Base-by-base conservation (phyloP, 2,888 invertebrate genomes). In the Drosophila barbarae region DNA sequence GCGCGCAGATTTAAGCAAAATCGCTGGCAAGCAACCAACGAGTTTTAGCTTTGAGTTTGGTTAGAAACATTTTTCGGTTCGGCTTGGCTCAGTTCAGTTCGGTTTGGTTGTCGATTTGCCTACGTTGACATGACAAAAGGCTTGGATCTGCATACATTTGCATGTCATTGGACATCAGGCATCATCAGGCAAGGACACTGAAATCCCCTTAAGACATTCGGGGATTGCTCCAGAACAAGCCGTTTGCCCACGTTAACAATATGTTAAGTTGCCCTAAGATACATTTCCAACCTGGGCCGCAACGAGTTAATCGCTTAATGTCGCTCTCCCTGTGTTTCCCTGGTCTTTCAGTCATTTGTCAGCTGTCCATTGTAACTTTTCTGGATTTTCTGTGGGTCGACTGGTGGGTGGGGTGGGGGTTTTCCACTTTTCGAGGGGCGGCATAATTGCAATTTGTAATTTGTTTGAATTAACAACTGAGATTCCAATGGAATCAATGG, bases 141-240 rank as follows among this genome's bases (percentile, higher is more conserved):
- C 87, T 81, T 83, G 84, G 79, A 87, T 87, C 87, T 87, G 87
- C 87, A 87, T 87, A 87, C 68, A 87, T 87, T 87, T 86, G 87
- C 87, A 87, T 87, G 84, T 75, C 74, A 82, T 85, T 87, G 82
- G 75, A 53, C 66, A 58, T 34, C 50, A 68, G 60, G 58, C 67
- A 77, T 74, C 84, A 77, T 84, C 78, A 76, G 77, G 70, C 85
- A 81, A 84, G 85, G 85, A 84, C 86, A 78, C 63, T 32, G 72
- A 80, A 86, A 86, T 85, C 84, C 85, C 82, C 78, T 69, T 74
- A 85, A 84, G 82, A 81, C 79, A 73, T 73, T 63, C 51, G 73
- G 26, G 69, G 56, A 56, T 58, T 54, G 69, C 71, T 38, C 44
- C 58, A 34, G 65, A 69, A 77, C 78, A 78, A 71, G 76, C 69